Conservation (phyloP, 2,888 invertebrate species). For the Linnaemya vulpina region DNA sequence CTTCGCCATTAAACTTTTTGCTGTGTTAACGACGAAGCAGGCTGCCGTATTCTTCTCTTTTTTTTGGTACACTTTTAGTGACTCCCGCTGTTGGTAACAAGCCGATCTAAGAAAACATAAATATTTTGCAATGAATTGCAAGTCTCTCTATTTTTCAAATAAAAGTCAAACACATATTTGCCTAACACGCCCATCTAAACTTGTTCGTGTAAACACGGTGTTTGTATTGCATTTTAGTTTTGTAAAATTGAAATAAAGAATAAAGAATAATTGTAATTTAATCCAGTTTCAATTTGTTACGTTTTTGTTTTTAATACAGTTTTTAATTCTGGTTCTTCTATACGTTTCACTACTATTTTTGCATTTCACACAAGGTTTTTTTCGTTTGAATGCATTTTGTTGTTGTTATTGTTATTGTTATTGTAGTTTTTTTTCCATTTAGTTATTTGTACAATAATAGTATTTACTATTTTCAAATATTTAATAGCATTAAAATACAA, state of each 20-base stretch:
- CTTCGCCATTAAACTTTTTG: too few species aligned
- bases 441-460: slow-evolving; percentile 57
- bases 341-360: slow-evolving; percentile 33
- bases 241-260: slow-evolving; percentile 70
- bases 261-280: slow-evolving; percentile 62
- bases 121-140: slow-evolving; percentile 7
- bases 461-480: slow-evolving; percentile 65
- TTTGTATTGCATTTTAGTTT: slow-evolving; percentile 61
- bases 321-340: slow-evolving; percentile 37
- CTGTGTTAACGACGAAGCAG: too few species aligned
- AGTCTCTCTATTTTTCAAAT: slow-evolving; percentile 50
- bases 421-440: slow-evolving; percentile 16
- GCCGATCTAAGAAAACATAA: too few species aligned
- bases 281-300: slow-evolving; percentile 66
- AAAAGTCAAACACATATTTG: background rate
- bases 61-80: too few species aligned
- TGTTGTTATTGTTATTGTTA: too few species aligned
- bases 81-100: too few species aligned
- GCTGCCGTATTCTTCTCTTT: too few species aligned
- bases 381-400: slow-evolving; percentile 31
- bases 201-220: background rate
- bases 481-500: slow-evolving; percentile 71
- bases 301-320: slow-evolving; percentile 59
- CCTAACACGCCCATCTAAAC: background rate
- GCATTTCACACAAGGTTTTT: slow-evolving; percentile 62